Conservation (phyloP, 2,888 invertebrate species). For the Agrilus mali region DNA sequence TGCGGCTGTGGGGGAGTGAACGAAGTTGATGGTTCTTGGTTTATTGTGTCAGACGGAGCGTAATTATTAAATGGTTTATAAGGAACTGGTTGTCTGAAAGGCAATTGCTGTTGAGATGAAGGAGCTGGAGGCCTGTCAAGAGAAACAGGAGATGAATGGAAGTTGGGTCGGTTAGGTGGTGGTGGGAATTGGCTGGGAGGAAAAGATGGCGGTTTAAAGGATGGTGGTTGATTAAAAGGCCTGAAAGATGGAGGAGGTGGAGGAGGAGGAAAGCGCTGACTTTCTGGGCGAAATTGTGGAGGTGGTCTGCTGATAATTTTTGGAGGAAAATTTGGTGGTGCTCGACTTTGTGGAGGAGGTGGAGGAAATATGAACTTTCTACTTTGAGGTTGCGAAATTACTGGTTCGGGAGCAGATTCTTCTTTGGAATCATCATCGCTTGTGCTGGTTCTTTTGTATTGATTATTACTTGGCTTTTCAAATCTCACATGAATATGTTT, state of each 20-base stretch:
- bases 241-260: constrained; percentile 2
- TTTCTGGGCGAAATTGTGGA: constrained; percentile 7
- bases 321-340: constrained; percentile 11
- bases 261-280: constrained; percentile 3
- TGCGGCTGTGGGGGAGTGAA: constrained; percentile 36
- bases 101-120: constrained; percentile 6
- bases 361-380: constrained; percentile 5
- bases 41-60: constrained; percentile 33
- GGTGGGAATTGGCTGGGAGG: constrained; percentile 13
- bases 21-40: constrained; percentile 35
- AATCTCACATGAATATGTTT: constrained; percentile 75
- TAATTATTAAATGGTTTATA: constrained; percentile 27
- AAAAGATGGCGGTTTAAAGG: constrained; percentile 15
- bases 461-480: constrained; percentile 48
- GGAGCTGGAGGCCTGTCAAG: constrained; percentile 1
- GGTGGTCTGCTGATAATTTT: not conserved
- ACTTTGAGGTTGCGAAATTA: constrained; percentile 38
- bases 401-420: constrained; percentile 53
- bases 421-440: constrained; percentile 38
- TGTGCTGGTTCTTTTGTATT: constrained; percentile 31
- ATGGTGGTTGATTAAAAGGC: constrained; percentile 2
- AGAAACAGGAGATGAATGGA: constrained; percentile 9
- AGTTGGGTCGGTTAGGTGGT: constrained; percentile 7
- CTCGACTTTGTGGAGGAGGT: constrained; percentile 11
- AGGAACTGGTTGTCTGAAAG: constrained; percentile 25